A percentile compares a stretch with the other conserved stretches of the same genome.
Conservation (phyloP, 2,113 vertebrate genomes). For the Tamias sibiricus region DNA sequence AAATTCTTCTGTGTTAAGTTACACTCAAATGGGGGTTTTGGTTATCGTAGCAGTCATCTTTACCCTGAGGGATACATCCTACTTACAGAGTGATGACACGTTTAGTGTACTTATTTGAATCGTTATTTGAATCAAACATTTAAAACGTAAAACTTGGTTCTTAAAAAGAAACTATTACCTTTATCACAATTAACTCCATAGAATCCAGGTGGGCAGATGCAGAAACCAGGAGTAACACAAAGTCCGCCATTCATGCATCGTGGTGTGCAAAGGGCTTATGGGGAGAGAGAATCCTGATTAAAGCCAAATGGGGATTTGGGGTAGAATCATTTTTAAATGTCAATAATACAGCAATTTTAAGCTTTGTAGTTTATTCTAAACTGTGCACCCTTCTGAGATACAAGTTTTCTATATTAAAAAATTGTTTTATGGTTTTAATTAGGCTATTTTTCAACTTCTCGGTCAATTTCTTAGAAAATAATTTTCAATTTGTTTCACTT, state of each 20-base stretch:
- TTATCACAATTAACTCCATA: conserved; percentile 93
- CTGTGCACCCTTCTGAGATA: not conserved
- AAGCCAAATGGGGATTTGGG: not conserved
- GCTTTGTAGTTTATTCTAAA: conserved; percentile 28
- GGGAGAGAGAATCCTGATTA: conserved; percentile 42
- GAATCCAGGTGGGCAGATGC: conserved; percentile 94
- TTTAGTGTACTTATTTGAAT: not conserved
- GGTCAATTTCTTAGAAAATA: conserved; percentile 44
- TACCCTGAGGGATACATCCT: not conserved
- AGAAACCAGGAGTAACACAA: conserved; percentile 92
- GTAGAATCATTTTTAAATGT: not conserved
- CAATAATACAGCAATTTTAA: not conserved
- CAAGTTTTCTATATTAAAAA: conserved; percentile 2
- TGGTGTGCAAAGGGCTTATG: conserved; percentile 89
- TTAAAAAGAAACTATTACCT: conserved; percentile 85
- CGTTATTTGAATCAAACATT: conserved; percentile 4
- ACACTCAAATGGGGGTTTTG: not conserved
- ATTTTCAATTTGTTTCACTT: conserved; percentile 23
- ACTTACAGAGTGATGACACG: not conserved
- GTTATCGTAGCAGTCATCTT: not conserved
- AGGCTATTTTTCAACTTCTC: not conserved
- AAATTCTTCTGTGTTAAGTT: not conserved
- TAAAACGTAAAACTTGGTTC: conserved; percentile 1
- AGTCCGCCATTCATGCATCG: conserved; percentile 93
- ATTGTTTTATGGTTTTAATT: conserved; percentile 13